Evolutionary conservation across 1,140 invertebrate genomes (phyloP).

Genomic region (Thalassaphorura encarpata): DNA sequence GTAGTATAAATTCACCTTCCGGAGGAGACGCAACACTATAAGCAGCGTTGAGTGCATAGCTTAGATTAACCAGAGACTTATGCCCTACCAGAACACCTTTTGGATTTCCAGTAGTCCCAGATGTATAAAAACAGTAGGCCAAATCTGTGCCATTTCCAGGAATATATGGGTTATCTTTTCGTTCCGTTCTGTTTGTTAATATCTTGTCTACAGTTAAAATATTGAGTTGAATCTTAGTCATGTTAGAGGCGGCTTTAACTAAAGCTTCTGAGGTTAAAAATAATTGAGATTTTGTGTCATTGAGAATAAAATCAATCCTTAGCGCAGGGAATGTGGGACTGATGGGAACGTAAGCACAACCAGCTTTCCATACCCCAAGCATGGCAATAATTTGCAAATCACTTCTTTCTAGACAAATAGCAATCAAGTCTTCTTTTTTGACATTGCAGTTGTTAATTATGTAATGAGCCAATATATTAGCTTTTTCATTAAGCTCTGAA

Average conservation of each 20-base stretch:
- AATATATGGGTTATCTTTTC: no score
- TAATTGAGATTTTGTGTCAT: constrained; percentile 55
- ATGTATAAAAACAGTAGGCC: constrained; percentile 14
- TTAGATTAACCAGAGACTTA: background rate
- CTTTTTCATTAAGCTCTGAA: background rate
- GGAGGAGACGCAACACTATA: background rate
- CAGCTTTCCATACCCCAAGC: constrained; percentile 64
- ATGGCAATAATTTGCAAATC: constrained; percentile 57
- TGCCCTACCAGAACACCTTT: constrained; percentile 14
- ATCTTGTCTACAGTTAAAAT: no score
- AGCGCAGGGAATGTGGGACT: constrained; percentile 61
- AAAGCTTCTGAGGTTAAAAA: no score
- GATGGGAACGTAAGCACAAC: constrained; percentile 68
- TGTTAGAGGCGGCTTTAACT: no score
- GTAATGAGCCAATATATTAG: background rate
- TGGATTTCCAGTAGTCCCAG: constrained; percentile 14
- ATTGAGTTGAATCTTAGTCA: no score
- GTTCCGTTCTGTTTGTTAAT: no score
- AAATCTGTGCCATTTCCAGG: background rate
- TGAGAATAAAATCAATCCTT: constrained; percentile 62
- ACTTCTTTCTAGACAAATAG: constrained; percentile 62
- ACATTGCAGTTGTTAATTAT: background rate
- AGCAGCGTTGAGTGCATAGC: background rate
- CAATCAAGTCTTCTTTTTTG: constrained; percentile 39
- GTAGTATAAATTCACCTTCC: constrained; percentile 5